A percentile compares a stretch with the other conserved stretches of the same genome.
These are phyloP conservation scores for Parazoanthus atlanticus DNA, from an alignment of 92 coral and sea anemone genomes.

Conservation along the genomic window DNA sequence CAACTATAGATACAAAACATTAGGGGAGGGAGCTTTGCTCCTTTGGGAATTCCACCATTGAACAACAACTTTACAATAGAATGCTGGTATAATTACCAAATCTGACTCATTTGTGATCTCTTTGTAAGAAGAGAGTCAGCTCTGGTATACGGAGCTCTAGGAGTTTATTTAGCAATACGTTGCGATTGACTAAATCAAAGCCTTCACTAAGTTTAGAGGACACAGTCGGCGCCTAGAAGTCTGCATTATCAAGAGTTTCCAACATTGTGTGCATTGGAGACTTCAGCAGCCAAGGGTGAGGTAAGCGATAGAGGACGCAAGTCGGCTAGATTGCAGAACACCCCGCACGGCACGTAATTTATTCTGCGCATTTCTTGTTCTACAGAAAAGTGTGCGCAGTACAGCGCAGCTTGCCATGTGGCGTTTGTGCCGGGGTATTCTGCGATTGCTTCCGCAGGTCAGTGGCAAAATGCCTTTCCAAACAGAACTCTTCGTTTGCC, in stretches of 20 bases:
- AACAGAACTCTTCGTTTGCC: not conserved
- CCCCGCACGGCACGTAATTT: too few species aligned
- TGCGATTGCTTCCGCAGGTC: not conserved
- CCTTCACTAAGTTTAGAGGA: not conserved
- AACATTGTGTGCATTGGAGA: not conserved
- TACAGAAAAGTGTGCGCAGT: too few species aligned
- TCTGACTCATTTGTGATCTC: not conserved
- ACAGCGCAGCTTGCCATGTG: too few species aligned
- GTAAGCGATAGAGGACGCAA: not conserved
- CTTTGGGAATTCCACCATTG: not conserved
- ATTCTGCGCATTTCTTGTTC: too few species aligned
- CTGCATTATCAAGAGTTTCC: not conserved
- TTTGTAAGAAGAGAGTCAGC: not conserved
- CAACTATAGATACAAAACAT: not conserved
- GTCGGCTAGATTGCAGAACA: not conserved
- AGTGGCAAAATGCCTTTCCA: not conserved
- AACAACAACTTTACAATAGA: not conserved
- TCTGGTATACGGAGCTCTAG: not conserved
- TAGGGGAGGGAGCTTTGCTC: not conserved
- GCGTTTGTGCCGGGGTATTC: too few species aligned
- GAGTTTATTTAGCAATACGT: not conserved
- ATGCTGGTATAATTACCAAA: not conserved
- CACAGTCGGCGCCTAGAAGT: not conserved
- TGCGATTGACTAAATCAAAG: not conserved
- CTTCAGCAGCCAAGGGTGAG: not conserved